phyloP scores from a whole-genome alignment of 2,113 vertebrate species.

The Proteles cristata region DNA sequence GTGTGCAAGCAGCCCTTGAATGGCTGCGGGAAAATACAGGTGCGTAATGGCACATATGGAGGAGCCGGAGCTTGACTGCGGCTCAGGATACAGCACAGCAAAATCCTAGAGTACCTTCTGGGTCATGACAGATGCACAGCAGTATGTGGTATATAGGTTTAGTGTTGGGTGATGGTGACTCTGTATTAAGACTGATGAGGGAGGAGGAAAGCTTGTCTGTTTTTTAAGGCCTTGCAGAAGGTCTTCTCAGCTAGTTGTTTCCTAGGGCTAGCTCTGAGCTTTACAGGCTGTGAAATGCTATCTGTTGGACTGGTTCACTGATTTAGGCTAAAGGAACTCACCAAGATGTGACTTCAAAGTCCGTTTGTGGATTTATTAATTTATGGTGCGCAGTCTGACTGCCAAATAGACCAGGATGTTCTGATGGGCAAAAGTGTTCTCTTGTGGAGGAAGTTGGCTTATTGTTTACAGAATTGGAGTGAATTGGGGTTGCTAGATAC shows the following conservation, averaged over 20 bases:
- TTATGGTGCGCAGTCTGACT: constrained; percentile 38
- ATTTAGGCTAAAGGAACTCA: constrained; percentile 41
- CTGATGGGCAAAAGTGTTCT: neutral
- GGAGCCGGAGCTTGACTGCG: neutral
- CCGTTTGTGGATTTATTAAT: constrained; percentile 38
- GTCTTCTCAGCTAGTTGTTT: neutral
- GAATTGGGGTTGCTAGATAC: neutral
- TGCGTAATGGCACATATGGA: neutral
- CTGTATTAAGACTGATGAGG: neutral
- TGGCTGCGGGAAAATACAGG: neutral
- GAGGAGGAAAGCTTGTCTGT: neutral
- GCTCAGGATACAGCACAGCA: neutral
- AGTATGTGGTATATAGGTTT: neutral
- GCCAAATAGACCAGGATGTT: neutral
- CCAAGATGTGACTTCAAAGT: constrained; percentile 52
- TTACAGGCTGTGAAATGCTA: neutral
- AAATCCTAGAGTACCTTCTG: neutral
- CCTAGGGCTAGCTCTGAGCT: neutral
- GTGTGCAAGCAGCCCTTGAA: neutral
- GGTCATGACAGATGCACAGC: neutral
- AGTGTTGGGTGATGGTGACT: neutral
- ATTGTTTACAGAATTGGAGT: neutral
- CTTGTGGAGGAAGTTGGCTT: neutral
- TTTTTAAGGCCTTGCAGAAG: neutral
- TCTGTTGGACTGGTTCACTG: neutral